Base-by-base conservation (phyloP, 2,113 vertebrate species). In the Xenopus laevis region DNA sequence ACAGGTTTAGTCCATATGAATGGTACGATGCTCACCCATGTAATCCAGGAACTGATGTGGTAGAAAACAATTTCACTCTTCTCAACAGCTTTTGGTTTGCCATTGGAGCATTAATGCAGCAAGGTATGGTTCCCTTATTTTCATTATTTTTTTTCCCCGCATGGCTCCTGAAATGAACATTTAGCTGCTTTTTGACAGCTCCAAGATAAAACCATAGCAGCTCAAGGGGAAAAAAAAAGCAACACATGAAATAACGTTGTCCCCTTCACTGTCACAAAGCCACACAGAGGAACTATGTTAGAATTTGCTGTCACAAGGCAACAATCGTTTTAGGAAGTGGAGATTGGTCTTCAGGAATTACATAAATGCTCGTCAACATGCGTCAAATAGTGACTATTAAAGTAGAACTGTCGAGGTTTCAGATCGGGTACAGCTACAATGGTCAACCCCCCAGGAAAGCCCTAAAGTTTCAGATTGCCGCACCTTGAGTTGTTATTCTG, bases 1-100 rank as follows among this genome's bases (percentile, higher is more conserved):
- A 0, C 80, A 99, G 97, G 87, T 99, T 99, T 87, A 99, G 97
- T 83, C 97, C 97, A 0, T 99, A 99, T 0, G 97, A 99, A 82
- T 99, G 97, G 97, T 98, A 99, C 0, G 96, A 99, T 0, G 96
- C 97, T 11, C 96, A 99, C 2, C 97, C 97, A 20, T 99, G 97
- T 82, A 99, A 99, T 81, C 96, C 96, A 0, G 95, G 96, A 18
- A 98, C 97, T 0, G 96, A 98, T 50, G 89, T 98, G 5, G 95
- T 98, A 78, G 96, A 99, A 81, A 99, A 99, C 85, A 99, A 98
- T 87, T 99, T 99, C 89, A 99, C 97, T 27, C 90, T 99, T 7
- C 78, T 99, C 15, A 99, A 99, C 90, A 98, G 96, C 89, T 99
- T 99, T 89, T 99, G 97, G 97, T 99, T 99, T 0, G 96, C 97